phyloP scores from a whole-genome alignment of 1,140 invertebrate species.

The Aethina tumida region DNA sequence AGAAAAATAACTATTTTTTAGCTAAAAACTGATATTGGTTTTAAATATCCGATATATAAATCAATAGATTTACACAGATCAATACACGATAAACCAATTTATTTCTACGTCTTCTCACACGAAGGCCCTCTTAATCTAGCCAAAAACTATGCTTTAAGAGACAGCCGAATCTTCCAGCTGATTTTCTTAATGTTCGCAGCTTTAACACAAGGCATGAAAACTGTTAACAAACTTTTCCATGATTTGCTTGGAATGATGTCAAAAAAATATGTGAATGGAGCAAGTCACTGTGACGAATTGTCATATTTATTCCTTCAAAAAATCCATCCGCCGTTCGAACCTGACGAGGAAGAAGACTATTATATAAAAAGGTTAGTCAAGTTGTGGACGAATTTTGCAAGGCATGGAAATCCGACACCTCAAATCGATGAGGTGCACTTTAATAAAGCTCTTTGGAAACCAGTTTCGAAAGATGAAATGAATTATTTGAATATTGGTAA shows the following conservation, averaged over 20 bases:
- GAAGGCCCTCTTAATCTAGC: no score
- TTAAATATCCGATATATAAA: no score
- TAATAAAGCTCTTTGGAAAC: conserved; percentile 38
- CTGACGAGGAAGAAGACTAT: conserved; percentile 29
- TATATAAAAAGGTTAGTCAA: conserved; percentile 42
- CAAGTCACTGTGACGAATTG: conserved; percentile 52
- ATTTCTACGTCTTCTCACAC: no score
- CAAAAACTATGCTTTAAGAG: no score
- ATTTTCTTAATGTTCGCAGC: no score
- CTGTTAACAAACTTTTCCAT: conserved; percentile 13
- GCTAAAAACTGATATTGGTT: no score
- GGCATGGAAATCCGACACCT: conserved; percentile 38
- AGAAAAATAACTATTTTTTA: no score
- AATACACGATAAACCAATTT: no score
- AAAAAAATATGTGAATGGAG: conserved; percentile 38
- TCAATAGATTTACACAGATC: no score
- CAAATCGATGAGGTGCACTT: conserved; percentile 27
- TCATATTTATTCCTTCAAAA: conserved; percentile 49
- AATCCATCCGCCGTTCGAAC: conserved; percentile 32
- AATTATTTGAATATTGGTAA: conserved; percentile 35
- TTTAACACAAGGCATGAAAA: no score
- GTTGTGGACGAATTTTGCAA: conserved; percentile 46
- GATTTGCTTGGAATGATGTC: conserved; percentile 23
- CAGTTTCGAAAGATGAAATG: conserved; percentile 38
- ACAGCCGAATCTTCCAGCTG: no score